A percentile compares a stretch with the other conserved stretches of the same genome.
Conservation (phyloP, 2,888 invertebrate species). For the Stictocephala bisonia region DNA sequence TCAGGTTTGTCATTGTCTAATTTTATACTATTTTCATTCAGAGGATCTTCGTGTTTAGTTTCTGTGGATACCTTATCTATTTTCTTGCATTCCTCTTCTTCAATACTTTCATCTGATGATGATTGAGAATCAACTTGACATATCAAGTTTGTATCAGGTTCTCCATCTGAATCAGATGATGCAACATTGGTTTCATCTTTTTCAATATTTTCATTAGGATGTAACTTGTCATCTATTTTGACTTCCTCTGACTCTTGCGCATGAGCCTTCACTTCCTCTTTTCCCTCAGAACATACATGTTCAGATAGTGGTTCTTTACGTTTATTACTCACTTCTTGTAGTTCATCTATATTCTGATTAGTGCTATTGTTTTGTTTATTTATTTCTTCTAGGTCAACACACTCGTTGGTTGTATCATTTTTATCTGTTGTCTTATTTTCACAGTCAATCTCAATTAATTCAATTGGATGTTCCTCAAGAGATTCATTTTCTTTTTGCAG, state of each 20-base stretch:
- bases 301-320: too few relatives aligned
- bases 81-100: conserved; percentile 58
- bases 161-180: conserved; percentile 8
- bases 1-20: conserved; percentile 5
- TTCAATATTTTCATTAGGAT: not conserved
- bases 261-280: too few relatives aligned
- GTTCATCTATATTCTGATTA: too few relatives aligned
- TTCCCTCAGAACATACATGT: too few relatives aligned
- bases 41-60: conserved; percentile 36
- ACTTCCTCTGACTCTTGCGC: conserved; percentile 8
- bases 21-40: conserved; percentile 16
- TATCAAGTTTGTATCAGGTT: not conserved
- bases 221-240: not conserved
- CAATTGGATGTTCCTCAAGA: too few relatives aligned
- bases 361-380: too few relatives aligned
- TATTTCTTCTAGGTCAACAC: too few relatives aligned
- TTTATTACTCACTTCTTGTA: too few relatives aligned
- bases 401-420: too few relatives aligned
- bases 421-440: too few relatives aligned
- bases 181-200: not conserved
- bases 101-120: conserved; percentile 34
- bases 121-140: conserved; percentile 11
- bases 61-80: conserved; percentile 57
- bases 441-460: too few relatives aligned
- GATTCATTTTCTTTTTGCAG: too few relatives aligned